Evolutionary conservation across 2,797 vertebrate genomes (phyloP).

Genomic region (Neosilurus hyrtlii): DNA sequence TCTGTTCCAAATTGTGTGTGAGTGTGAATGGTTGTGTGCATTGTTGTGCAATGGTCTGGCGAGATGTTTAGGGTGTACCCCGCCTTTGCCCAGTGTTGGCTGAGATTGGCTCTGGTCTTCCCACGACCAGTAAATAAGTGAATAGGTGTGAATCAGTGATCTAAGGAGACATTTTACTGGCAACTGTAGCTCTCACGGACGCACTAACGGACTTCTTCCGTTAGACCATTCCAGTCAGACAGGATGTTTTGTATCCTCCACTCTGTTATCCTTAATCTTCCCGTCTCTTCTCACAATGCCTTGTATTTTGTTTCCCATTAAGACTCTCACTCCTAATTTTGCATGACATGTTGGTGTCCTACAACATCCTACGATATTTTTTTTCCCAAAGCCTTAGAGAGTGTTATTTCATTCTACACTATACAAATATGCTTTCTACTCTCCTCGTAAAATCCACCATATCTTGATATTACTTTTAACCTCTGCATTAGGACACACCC

Average conservation of each 20-base stretch:
- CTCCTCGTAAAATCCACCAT: background rate
- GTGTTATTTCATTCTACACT: background rate
- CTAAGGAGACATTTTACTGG: background rate
- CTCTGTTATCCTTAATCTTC: background rate
- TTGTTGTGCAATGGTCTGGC: too few species aligned
- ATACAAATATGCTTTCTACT: background rate
- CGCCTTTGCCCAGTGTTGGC: too few species aligned
- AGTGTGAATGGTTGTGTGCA: too few species aligned
- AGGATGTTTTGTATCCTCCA: background rate
- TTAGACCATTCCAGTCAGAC: background rate
- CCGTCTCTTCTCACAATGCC: background rate
- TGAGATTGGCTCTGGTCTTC: too few species aligned
- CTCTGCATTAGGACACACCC: constrained; percentile 3
- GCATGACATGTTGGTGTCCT: background rate
- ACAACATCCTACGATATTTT: background rate
- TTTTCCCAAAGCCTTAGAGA: background rate
- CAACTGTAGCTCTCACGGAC: background rate
- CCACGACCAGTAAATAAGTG: too few species aligned
- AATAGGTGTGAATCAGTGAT: background rate
- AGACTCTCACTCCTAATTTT: background rate
- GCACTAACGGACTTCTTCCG: background rate
- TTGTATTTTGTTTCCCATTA: background rate
- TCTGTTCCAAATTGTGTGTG: too few species aligned
- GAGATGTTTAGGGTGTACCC: too few species aligned
- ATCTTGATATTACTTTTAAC: constrained; percentile 3